Conservation (phyloP, 2,113 vertebrate genomes). For the Ameiurus melas region DNA sequence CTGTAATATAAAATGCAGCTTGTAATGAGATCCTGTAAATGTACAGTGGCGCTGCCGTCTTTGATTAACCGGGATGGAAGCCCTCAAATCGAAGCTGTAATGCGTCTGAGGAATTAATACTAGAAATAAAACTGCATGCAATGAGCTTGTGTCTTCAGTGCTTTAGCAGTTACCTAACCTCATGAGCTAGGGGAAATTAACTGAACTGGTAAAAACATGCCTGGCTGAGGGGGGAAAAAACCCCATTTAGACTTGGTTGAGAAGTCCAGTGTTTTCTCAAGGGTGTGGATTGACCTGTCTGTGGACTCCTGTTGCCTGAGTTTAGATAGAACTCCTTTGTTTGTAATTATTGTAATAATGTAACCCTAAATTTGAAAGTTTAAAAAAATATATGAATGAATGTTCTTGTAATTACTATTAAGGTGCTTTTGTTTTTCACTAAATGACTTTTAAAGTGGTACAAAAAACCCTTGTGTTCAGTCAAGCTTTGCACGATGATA, state of each 20-base stretch:
- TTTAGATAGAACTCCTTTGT: neutral
- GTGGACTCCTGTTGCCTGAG: neutral
- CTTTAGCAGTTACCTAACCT: neutral
- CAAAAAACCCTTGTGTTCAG: neutral
- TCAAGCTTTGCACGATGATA: neutral
- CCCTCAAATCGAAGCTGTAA: neutral
- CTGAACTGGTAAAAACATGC: neutral
- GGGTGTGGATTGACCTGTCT: neutral
- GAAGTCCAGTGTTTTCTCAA: neutral
- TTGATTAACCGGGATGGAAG: neutral
- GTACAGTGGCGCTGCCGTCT: neutral
- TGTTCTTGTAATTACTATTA: neutral
- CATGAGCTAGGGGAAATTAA: neutral
- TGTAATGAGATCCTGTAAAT: conserved; percentile 4
- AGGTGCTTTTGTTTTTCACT: neutral
- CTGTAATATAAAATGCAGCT: neutral
- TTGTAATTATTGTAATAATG: too few species aligned
- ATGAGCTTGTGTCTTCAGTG: neutral
- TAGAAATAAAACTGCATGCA: neutral
- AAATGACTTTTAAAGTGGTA: neutral
- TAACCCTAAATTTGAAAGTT: neutral
- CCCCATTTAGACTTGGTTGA: neutral
- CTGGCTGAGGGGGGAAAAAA: neutral
- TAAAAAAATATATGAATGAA: neutral
- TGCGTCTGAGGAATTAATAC: neutral